phyloP scores from a whole-genome alignment of 2,888 invertebrate genomes.

The Lycophotia porphyrea region DNA sequence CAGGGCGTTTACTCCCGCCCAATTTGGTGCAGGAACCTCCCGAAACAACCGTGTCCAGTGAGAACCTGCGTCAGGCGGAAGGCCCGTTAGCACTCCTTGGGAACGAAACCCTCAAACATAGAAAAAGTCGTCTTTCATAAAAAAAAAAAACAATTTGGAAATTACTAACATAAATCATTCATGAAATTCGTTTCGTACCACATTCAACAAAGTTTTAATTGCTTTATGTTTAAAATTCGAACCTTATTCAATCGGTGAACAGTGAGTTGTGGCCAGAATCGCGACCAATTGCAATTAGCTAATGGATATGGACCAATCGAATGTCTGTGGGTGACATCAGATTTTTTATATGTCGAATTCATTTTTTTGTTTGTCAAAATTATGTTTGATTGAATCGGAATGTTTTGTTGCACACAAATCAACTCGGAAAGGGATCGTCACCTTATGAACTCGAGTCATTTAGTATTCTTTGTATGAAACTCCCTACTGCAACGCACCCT shows the following conservation, averaged over 20 bases:
- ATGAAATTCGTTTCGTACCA: slow-evolving; percentile 28
- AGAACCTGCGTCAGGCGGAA: too few species aligned
- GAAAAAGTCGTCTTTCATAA: background rate
- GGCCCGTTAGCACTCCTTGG: background rate
- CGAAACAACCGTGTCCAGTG: too few species aligned
- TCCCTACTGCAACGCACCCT: too few species aligned
- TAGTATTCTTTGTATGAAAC: too few species aligned
- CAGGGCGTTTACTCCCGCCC: too few species aligned
- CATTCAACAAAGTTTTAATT: slow-evolving; percentile 61
- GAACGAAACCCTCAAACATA: background rate
- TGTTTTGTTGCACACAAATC: background rate
- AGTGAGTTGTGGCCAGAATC: slow-evolving; percentile 68
- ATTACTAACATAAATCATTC: slow-evolving; percentile 35
- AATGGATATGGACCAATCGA: slow-evolving; percentile 72
- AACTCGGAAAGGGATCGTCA: too few species aligned
- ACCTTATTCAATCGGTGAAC: slow-evolving; percentile 64
- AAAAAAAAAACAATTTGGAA: background rate
- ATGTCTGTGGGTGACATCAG: slow-evolving; percentile 53
- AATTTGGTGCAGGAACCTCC: too few species aligned
- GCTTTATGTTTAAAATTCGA: slow-evolving; percentile 67
- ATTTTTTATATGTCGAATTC: slow-evolving; percentile 56
- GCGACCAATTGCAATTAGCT: slow-evolving; percentile 77
- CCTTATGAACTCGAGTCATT: too few species aligned
- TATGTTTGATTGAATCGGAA: background rate
- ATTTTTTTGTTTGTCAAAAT: slow-evolving; percentile 43